phyloP scores from a whole-genome alignment of 2,797 vertebrate genomes.

The Nannoperca obscura region DNA sequence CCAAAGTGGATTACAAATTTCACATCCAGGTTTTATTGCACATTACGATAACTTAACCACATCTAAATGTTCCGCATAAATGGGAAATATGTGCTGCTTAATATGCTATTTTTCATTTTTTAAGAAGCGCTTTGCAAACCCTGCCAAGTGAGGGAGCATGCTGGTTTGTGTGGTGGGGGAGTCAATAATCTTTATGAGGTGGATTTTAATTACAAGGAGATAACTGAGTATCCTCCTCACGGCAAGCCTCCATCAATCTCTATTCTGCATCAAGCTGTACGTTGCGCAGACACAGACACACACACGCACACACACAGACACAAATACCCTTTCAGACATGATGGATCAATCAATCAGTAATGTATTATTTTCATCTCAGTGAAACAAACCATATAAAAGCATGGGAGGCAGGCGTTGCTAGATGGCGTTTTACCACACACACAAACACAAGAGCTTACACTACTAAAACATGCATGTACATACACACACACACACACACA shows the following conservation, averaged over 20 bases:
- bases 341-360: slow-evolving; percentile 82
- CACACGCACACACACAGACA: slow-evolving; percentile 11
- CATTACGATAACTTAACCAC: slow-evolving; percentile 90
- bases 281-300: slow-evolving; percentile 31
- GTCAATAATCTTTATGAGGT: slow-evolving; percentile 89
- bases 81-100: slow-evolving; percentile 86
- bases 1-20: slow-evolving; percentile 91
- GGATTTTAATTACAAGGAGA: slow-evolving; percentile 89
- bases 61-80: slow-evolving; percentile 89
- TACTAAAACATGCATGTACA: slow-evolving; percentile 28
- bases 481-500: slow-evolving; percentile 28
- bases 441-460: slow-evolving; percentile 26
- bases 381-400: slow-evolving; percentile 69
- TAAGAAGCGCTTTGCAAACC: slow-evolving; percentile 85
- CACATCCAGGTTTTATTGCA: slow-evolving; percentile 89
- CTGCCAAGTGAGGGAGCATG: slow-evolving; percentile 80
- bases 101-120: slow-evolving; percentile 88
- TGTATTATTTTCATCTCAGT: slow-evolving; percentile 79
- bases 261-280: slow-evolving; percentile 78
- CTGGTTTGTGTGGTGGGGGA: slow-evolving; percentile 82
- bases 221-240: slow-evolving; percentile 85
- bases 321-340: slow-evolving; percentile 74
- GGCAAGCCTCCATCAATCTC: slow-evolving; percentile 84
- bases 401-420: slow-evolving; percentile 55
- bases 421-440: slow-evolving; percentile 54